A percentile compares a stretch with the other conserved stretches of the same genome.
phyloP scores from a whole-genome alignment of 2,888 invertebrate species.

The Aspidiotus rigidus region DNA sequence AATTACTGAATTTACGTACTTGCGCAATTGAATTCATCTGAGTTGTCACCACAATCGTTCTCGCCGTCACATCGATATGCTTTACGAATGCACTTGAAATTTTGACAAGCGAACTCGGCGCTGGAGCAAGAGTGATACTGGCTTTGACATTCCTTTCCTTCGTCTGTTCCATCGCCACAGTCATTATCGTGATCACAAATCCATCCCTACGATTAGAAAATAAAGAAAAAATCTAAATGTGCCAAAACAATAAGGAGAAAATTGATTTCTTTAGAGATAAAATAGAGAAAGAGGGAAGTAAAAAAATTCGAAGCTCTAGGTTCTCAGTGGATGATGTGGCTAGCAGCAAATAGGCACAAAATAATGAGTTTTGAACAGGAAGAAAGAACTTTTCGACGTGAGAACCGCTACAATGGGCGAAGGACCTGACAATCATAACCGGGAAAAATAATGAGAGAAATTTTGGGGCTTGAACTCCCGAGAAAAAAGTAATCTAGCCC shows the following conservation, averaged over 20 bases:
- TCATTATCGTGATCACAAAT: slow-evolving; percentile 90
- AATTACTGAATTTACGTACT: slow-evolving; percentile 40
- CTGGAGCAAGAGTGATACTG: slow-evolving; percentile 74
- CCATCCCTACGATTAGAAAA: slow-evolving; percentile 53
- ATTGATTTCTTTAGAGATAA: not conserved
- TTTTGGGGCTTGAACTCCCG: too few relatives aligned
- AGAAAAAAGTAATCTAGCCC: too few relatives aligned
- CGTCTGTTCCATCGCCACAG: slow-evolving; percentile 95
- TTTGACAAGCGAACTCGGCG: slow-evolving; percentile 85
- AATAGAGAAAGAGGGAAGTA: not conserved
- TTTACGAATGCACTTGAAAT: slow-evolving; percentile 86
- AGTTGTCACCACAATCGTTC: slow-evolving; percentile 90
- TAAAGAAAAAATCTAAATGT: not conserved
- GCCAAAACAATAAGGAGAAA: too few relatives aligned
- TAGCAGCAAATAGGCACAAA: too few relatives aligned
- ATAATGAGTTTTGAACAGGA: too few relatives aligned
- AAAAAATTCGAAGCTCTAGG: too few relatives aligned
- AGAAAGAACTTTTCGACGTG: too few relatives aligned
- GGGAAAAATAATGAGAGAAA: too few relatives aligned
- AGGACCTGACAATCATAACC: too few relatives aligned
- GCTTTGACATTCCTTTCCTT: slow-evolving; percentile 78
- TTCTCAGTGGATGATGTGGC: too few relatives aligned
- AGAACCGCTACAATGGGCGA: too few relatives aligned
- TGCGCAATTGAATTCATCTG: slow-evolving; percentile 80
- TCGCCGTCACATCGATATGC: slow-evolving; percentile 77